Evolutionary conservation across 2,888 invertebrate genomes (phyloP).

Genomic region (Sminthurides aquaticus): DNA sequence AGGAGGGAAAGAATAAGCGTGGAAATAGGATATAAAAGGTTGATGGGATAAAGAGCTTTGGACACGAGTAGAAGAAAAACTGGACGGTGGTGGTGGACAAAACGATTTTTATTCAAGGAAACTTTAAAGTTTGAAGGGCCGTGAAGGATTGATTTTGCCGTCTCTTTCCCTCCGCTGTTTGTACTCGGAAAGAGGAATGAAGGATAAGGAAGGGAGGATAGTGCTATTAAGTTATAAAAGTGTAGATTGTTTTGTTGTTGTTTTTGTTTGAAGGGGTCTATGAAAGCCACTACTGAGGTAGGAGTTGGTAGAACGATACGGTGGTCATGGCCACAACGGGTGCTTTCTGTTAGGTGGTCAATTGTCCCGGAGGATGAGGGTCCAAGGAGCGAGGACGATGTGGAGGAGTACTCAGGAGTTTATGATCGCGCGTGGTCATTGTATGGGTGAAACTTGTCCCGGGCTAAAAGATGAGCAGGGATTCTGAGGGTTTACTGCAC

Average conservation of each 20-base stretch:
- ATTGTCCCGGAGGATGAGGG: neutral
- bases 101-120: no score
- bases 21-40: no score
- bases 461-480: neutral
- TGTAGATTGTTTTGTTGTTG: conserved; percentile 2
- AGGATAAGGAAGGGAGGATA: no score
- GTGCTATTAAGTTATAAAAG: neutral
- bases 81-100: no score
- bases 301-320: neutral
- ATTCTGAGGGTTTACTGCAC: neutral
- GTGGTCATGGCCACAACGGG: conserved; percentile 25
- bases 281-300: neutral
- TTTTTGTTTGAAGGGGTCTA: conserved; percentile 2
- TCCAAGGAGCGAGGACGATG: neutral
- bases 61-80: no score
- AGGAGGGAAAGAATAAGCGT: no score
- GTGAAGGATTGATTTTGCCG: no score
- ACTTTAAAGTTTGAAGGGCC: no score
- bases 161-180: no score
- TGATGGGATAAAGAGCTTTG: no score
- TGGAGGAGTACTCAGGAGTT: neutral
- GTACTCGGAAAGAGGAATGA: no score
- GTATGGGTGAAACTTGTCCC: neutral
- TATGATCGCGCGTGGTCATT: neutral
- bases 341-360: conserved; percentile 23